Percentiles rank a stretch among this genome's conserved stretches.
These are phyloP conservation scores for Artemia franciscana DNA, from an alignment of 1,140 invertebrate genomes.

Conservation along the genomic window DNA sequence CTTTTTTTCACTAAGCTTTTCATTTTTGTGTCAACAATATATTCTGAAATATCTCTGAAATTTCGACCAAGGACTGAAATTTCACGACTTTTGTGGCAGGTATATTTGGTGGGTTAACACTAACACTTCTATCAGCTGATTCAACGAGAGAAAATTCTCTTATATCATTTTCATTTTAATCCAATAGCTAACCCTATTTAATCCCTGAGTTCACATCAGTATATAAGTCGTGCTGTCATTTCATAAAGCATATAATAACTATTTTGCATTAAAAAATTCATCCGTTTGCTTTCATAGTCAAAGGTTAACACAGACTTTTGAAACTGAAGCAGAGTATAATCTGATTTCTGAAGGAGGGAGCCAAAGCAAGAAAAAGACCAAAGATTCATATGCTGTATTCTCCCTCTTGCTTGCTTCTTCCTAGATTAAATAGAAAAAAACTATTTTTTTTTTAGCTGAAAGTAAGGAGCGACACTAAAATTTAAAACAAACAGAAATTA, in stretches of 20 bases:
- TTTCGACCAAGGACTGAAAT: too few relatives aligned
- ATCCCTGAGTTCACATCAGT: neutral
- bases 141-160: neutral
- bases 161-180: neutral
- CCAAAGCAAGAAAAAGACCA: neutral
- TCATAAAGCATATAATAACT: neutral
- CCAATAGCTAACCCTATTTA: neutral
- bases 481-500: too few relatives aligned
- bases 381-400: neutral
- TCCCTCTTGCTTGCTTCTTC: neutral
- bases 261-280: neutral
- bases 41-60: too few relatives aligned
- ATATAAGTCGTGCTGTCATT: neutral
- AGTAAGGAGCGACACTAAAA: too few relatives aligned
- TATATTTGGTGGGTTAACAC: neutral
- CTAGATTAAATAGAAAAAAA: too few relatives aligned
- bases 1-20: too few relatives aligned
- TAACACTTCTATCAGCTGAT: neutral
- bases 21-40: too few relatives aligned
- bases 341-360: neutral
- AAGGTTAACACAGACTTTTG: neutral
- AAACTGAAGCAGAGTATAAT: neutral
- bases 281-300: neutral
- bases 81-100: too few relatives aligned
- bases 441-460: too few relatives aligned